phyloP scores from a whole-genome alignment of 2,113 vertebrate species.

The Albula goreensis region DNA sequence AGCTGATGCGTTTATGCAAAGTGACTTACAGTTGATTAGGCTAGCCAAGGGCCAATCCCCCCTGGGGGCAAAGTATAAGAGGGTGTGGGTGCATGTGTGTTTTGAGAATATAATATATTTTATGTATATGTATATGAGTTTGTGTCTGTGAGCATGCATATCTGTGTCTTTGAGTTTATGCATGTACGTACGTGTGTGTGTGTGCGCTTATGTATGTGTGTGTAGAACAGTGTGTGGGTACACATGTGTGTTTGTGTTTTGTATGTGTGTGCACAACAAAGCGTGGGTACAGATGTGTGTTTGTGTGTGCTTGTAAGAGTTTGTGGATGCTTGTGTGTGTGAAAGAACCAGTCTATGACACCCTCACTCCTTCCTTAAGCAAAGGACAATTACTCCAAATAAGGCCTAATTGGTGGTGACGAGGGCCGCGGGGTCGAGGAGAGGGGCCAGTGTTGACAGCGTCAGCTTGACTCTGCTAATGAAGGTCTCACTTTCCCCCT shows the following conservation, averaged over 20 bases:
- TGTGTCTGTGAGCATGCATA: not conserved
- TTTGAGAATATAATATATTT: too few relatives aligned
- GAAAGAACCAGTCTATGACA: not conserved
- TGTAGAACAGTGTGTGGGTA: too few relatives aligned
- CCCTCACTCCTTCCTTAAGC: not conserved
- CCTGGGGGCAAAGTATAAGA: too few relatives aligned
- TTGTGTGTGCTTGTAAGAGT: too few relatives aligned
- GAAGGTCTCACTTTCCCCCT: slow-evolving; percentile 72
- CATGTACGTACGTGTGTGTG: not conserved
- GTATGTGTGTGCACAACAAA: too few relatives aligned
- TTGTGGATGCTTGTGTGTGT: not conserved
- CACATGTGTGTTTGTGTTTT: too few relatives aligned
- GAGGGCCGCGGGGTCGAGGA: slow-evolving; percentile 46
- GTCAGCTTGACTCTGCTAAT: slow-evolving; percentile 78
- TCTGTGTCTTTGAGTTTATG: too few relatives aligned
- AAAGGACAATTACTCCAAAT: slow-evolving; percentile 22
- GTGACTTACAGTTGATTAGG: too few relatives aligned
- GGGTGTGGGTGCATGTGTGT: too few relatives aligned
- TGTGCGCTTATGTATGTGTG: not conserved
- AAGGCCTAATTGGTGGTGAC: slow-evolving; percentile 21
- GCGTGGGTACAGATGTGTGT: too few relatives aligned
- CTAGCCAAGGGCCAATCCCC: too few relatives aligned
- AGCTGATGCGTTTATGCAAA: too few relatives aligned
- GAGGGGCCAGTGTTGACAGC: slow-evolving; percentile 62
- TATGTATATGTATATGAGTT: not conserved